Percentiles rank a stretch among this genome's conserved stretches.
These are phyloP conservation scores for Sciurus vulgaris DNA, from an alignment of 2,797 vertebrate genomes.

Conservation along the genomic window DNA sequence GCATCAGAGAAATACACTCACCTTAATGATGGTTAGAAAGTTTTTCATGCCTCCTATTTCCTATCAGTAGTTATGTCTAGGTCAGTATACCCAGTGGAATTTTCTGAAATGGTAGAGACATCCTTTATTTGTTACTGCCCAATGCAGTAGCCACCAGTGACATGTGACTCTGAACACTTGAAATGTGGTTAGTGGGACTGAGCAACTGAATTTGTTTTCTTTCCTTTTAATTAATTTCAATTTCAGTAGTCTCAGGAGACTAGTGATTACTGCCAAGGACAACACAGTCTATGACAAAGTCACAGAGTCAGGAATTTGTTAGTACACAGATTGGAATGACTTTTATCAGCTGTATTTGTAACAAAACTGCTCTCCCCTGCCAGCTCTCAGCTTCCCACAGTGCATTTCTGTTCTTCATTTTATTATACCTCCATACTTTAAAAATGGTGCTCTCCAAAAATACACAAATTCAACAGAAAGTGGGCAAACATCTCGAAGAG, in stretches of 20 bases:
- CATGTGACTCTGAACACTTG: neutral
- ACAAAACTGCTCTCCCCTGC: neutral
- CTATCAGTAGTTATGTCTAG: neutral
- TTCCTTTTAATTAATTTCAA: slow-evolving; percentile 10
- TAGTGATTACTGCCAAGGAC: neutral
- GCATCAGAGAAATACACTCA: neutral
- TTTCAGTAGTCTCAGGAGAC: neutral
- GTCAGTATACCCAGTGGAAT: neutral
- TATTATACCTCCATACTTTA: neutral
- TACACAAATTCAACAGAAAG: neutral
- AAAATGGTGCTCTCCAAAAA: neutral
- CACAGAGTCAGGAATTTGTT: neutral
- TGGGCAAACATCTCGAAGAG: neutral
- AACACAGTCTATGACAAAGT: neutral
- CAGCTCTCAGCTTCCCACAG: neutral
- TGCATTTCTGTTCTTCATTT: slow-evolving; percentile 10
- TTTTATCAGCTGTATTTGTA: neutral
- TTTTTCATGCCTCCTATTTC: rapidly evolving
- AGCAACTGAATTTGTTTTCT: neutral
- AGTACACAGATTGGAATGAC: neutral
- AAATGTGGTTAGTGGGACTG: neutral
- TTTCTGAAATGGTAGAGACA: neutral
- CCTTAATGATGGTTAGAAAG: neutral
- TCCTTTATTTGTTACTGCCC: neutral
- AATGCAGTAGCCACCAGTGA: too few relatives aligned